Conservation (phyloP, 2,113 vertebrate genomes). For the Mobula hypostoma region DNA sequence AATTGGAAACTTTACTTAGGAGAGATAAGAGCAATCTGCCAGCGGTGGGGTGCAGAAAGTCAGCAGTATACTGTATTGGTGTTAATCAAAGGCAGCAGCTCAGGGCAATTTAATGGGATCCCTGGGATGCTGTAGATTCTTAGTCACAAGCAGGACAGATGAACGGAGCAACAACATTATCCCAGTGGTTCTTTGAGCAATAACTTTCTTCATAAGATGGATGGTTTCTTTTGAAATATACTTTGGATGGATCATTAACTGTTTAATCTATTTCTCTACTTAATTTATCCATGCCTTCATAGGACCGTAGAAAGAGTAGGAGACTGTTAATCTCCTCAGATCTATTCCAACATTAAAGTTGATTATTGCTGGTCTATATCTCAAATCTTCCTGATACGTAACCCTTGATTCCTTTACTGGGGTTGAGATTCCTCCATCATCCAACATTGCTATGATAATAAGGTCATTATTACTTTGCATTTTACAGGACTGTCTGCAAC, state of each 20-base stretch:
- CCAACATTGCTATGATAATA: no score
- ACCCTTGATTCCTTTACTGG: no score
- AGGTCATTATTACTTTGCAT: no score
- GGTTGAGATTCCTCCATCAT: no score
- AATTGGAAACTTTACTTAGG: background rate
- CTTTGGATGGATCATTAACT: background rate
- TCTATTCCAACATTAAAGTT: background rate
- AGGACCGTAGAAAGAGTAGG: background rate
- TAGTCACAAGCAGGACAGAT: background rate
- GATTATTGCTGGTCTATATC: background rate
- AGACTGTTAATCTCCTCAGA: background rate
- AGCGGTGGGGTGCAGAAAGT: background rate
- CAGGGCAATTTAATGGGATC: background rate
- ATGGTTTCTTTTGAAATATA: background rate
- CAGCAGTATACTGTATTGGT: background rate
- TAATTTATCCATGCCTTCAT: background rate
- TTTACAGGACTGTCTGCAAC: no score
- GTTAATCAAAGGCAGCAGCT: background rate
- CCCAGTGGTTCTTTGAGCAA: background rate
- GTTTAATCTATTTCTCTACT: background rate
- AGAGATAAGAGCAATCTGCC: background rate
- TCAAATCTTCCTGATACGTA: background rate
- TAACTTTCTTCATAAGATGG: background rate
- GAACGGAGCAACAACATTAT: background rate
- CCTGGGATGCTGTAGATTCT: background rate